Conservation (phyloP, 2,113 vertebrate genomes). For the Sialia sialis region DNA sequence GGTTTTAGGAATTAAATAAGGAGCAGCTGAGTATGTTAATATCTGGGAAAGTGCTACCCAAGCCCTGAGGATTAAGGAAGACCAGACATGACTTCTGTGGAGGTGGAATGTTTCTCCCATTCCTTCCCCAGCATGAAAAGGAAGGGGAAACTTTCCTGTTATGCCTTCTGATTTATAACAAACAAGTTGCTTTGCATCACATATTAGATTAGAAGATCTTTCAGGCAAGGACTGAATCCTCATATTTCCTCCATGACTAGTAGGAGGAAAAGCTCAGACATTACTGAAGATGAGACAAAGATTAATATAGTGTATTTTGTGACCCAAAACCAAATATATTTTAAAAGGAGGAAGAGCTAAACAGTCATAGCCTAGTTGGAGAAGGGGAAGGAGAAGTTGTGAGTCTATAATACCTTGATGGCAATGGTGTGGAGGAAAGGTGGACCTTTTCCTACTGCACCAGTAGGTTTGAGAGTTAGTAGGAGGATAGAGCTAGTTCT, state of each 20-base stretch:
- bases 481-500: not conserved
- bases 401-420: not conserved
- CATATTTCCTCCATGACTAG: not conserved
- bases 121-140: not conserved
- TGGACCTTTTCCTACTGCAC: not conserved
- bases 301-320: not conserved
- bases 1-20: not conserved
- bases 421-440: not conserved
- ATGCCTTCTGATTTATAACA: not conserved
- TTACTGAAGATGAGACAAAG: not conserved
- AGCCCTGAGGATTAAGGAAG: not conserved
- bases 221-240: not conserved
- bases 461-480: not conserved
- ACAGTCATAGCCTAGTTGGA: not conserved
- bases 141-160: not conserved
- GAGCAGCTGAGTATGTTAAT: not conserved
- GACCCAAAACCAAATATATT: too few species aligned
- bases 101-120: not conserved
- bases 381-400: not conserved
- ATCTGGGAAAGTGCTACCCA: not conserved
- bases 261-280: not conserved
- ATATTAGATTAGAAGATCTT: not conserved
- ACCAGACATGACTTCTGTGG: not conserved
- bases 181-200: not conserved
- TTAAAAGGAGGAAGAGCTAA: not conserved